Conservation (phyloP, 2,888 invertebrate species). For the Campopleginae sp. region DNA sequence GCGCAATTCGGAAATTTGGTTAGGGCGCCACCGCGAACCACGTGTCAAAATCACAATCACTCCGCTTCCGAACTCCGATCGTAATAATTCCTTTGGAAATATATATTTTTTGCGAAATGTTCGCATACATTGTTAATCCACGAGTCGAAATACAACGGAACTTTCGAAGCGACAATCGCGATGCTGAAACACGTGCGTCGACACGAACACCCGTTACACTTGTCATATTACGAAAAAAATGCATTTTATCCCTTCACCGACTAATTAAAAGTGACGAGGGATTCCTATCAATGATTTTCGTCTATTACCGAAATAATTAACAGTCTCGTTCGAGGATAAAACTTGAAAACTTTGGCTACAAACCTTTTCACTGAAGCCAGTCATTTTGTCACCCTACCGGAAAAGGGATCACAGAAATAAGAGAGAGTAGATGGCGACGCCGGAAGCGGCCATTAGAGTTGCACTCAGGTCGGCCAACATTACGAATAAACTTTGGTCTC, state of each 20-base stretch:
- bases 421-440: slow-evolving; percentile 70
- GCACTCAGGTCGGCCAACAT: neutral
- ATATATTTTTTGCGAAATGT: neutral
- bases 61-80: neutral
- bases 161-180: slow-evolving; percentile 33
- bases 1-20: slow-evolving; percentile 7
- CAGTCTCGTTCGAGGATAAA: slow-evolving; percentile 54
- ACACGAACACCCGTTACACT: slow-evolving; percentile 41
- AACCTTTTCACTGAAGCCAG: slow-evolving; percentile 82
- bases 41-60: slow-evolving; percentile 43
- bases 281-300: slow-evolving; percentile 12
- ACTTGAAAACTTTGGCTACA: slow-evolving; percentile 71
- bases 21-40: slow-evolving; percentile 19
- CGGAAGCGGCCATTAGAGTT: slow-evolving; percentile 74
- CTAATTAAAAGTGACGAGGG: slow-evolving; percentile 29
- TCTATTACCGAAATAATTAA: slow-evolving; percentile 21
- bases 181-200: slow-evolving; percentile 71
- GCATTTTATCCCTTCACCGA: neutral
- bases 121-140: neutral
- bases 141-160: neutral
- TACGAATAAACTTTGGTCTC: neutral
- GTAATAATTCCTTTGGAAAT: neutral
- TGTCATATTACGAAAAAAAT: slow-evolving; percentile 30
- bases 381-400: slow-evolving; percentile 80
- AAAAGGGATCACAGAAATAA: slow-evolving; percentile 75